Evolutionary conservation across 1,140 invertebrate genomes (phyloP), one percentile per base, ranked within the genome.

Genomic region (Camponotus pennsylvanicus): DNA sequence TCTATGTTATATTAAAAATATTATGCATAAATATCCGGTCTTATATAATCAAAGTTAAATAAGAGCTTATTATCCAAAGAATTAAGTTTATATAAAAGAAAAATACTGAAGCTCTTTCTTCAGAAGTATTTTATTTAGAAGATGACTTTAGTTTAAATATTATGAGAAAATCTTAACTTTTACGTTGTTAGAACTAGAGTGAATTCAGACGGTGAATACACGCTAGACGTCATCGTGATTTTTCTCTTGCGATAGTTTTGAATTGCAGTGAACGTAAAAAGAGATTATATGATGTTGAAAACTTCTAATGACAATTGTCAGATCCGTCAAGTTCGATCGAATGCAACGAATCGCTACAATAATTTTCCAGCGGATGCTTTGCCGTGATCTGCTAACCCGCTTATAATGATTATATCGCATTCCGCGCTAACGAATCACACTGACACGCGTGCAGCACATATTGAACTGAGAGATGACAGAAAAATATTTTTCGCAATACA

Each of bases 331-430:
- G 87, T 90, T 88, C 86, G 67, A 90, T 90, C 71, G 86, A 88
- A 90, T 52, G 89, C 89, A 88, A 90, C 86, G 88, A 85, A 70
- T 86, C 86, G 27, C 61, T 64, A 61, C 86, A 78, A 88, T 75
- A 90, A 90, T 90, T 90, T 90, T 88, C 89, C 88, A 88, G 88
- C 80, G 89, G 82, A 87, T 90, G 86, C 80, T 13, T 82, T 84
- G 75, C 69, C 82, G 77, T 75, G 79, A 85, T 88, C 75, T 90
- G 88, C 89, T 90, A 90, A 90, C 86, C 86, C 80, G 89, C 63
- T 90, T 90, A 90, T 90, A 88, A 90, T 86, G 80, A 90, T 90
- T 90, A 87, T 75, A 71, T 55, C 64, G 73, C 87, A 89, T 75
- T 89, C 37, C 64, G 34, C 5, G 40, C 69, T 83, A 83, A 83